phyloP scores from a whole-genome alignment of 2,797 vertebrate genomes.

The Artibeus jamaicensis region DNA sequence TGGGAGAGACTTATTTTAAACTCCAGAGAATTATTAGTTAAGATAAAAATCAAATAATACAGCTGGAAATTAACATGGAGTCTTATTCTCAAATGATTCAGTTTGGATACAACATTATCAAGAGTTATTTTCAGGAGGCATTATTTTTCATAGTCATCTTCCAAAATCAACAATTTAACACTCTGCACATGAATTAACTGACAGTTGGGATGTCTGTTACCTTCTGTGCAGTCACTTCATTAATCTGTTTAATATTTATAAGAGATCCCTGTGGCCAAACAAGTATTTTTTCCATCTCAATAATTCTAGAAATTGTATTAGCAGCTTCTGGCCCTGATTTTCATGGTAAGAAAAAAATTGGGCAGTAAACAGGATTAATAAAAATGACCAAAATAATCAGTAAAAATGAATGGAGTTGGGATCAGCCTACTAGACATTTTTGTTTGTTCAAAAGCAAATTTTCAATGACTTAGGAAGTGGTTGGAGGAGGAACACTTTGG shows the following conservation, averaged over 20 bases:
- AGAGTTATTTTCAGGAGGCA: background rate
- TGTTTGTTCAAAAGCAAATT: background rate
- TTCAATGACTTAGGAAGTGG: background rate
- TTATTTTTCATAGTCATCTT: background rate
- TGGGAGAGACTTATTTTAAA: constrained; percentile 9
- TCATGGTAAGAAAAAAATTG: background rate
- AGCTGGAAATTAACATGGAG: background rate
- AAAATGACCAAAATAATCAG: background rate
- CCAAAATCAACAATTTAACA: background rate
- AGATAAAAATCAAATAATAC: background rate
- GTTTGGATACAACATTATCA: background rate
- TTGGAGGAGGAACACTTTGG: background rate
- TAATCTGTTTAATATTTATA: background rate
- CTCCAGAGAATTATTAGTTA: background rate
- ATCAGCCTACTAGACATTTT: background rate
- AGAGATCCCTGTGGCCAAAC: background rate
- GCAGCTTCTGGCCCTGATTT: background rate
- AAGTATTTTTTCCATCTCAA: background rate
- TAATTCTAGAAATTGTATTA: constrained; percentile 4
- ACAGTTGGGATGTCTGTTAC: background rate
- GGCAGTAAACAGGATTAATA: background rate
- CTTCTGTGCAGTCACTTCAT: background rate
- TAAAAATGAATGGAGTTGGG: background rate
- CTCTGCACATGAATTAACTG: background rate
- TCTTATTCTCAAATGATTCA: background rate